Conservation (phyloP, 2,888 invertebrate genomes). For the Hydropsyche betteni region DNA sequence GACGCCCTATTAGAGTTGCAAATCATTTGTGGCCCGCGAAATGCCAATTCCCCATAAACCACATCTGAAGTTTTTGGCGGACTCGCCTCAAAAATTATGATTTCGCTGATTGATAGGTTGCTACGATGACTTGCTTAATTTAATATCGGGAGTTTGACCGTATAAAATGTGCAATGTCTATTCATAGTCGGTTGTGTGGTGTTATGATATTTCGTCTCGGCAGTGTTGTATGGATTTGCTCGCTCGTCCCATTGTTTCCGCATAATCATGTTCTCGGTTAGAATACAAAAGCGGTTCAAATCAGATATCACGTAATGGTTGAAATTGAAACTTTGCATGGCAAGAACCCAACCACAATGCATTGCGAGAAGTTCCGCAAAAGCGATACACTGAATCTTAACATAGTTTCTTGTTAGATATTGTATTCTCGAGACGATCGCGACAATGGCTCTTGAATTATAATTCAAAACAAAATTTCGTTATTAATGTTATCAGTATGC, state of each 20-base stretch:
- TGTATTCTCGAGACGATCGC: slow-evolving; percentile 14
- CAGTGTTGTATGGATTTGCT: background rate
- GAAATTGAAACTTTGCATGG: slow-evolving; percentile 33
- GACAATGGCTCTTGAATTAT: background rate
- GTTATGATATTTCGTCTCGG: slow-evolving; percentile 1
- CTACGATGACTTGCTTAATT: no score
- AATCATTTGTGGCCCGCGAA: slow-evolving; percentile 14
- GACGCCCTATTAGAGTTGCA: slow-evolving; percentile 25
- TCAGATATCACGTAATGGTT: slow-evolving; percentile 32
- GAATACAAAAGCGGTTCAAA: slow-evolving; percentile 33
- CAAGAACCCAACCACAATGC: slow-evolving; percentile 29
- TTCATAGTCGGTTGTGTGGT: no score
- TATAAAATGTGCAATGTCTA: no score
- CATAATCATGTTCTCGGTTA: slow-evolving; percentile 4
- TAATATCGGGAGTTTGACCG: no score
- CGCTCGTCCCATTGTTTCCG: slow-evolving; percentile 19
- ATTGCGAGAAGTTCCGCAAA: slow-evolving; percentile 25
- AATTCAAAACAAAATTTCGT: no score
- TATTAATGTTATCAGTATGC: no score
- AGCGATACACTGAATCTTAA: slow-evolving; percentile 33
- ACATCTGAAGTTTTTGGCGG: background rate
- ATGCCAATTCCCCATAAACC: slow-evolving; percentile 2
- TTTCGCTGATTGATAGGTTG: background rate
- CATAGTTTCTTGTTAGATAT: slow-evolving; percentile 26
- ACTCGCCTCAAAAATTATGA: background rate